Conservation (phyloP, 2,888 invertebrate genomes). For the Orthonychiurus folsomi region DNA sequence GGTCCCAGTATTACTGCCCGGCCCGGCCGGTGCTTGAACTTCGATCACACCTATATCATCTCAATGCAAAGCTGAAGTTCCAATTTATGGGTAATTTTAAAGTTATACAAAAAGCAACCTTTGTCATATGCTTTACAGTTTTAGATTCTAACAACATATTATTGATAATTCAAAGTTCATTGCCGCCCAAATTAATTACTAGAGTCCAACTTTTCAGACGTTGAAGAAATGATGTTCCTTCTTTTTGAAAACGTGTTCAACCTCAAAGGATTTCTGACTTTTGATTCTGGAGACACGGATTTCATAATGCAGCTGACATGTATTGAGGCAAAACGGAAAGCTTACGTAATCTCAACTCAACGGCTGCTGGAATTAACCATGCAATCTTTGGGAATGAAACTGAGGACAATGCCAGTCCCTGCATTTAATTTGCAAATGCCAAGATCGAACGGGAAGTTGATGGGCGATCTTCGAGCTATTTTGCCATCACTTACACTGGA, state of each 20-base stretch:
- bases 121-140: not conserved
- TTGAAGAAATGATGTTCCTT: not conserved
- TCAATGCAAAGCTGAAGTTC: not conserved
- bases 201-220: too few relatives aligned
- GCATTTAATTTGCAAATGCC: not conserved
- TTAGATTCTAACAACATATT: too few relatives aligned
- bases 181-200: too few relatives aligned
- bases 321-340: not conserved
- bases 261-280: not conserved
- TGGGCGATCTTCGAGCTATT: not conserved
- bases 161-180: too few relatives aligned
- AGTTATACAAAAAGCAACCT: not conserved
- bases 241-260: not conserved
- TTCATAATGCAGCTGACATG: not conserved
- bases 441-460: not conserved
- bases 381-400: not conserved
- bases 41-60: not conserved
- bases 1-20: not conserved
- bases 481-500: not conserved
- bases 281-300: not conserved
- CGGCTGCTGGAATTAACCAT: not conserved
- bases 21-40: not conserved
- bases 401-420: not conserved
- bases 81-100: not conserved
- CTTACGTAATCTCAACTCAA: not conserved